Conservation (phyloP, 1,140 invertebrate genomes). For the Temnothorax curvispinosus region DNA sequence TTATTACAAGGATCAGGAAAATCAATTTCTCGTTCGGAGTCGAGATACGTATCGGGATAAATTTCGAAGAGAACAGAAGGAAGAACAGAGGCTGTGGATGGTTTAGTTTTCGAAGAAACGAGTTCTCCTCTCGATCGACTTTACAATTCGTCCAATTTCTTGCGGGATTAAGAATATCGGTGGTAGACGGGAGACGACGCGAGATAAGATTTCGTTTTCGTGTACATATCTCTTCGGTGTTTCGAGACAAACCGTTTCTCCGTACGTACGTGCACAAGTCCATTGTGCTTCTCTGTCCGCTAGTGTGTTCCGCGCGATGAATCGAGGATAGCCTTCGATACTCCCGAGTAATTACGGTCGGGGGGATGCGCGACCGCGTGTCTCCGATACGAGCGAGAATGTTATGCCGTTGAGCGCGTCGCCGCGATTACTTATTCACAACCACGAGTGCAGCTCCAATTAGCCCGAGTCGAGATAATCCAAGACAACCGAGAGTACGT, state of each 20-base stretch:
- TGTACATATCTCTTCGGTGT: conserved; percentile 62
- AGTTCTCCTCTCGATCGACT: neutral
- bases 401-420: too few relatives aligned
- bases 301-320: conserved; percentile 56
- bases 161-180: neutral
- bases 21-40: neutral
- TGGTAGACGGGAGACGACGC: conserved; percentile 6
- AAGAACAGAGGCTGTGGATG: neutral
- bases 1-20: neutral
- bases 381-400: conserved; percentile 28
- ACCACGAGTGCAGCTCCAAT: neutral
- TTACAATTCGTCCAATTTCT: conserved; percentile 14
- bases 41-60: neutral
- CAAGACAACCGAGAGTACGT: neutral
- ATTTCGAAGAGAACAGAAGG: neutral
- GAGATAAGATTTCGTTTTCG: conserved; percentile 43
- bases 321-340: conserved; percentile 29
- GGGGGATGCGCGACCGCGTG: conserved; percentile 22
- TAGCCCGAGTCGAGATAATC: neutral
- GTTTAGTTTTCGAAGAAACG: neutral
- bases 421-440: conserved; percentile 29
- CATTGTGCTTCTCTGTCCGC: conserved; percentile 67
- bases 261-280: conserved; percentile 46
- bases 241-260: conserved; percentile 51
- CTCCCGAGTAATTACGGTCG: conserved; percentile 34